Evolutionary conservation across 2,888 invertebrate species (phyloP), one percentile per base, ranked within the genome.

Genomic region (Mylabris sibirica): DNA sequence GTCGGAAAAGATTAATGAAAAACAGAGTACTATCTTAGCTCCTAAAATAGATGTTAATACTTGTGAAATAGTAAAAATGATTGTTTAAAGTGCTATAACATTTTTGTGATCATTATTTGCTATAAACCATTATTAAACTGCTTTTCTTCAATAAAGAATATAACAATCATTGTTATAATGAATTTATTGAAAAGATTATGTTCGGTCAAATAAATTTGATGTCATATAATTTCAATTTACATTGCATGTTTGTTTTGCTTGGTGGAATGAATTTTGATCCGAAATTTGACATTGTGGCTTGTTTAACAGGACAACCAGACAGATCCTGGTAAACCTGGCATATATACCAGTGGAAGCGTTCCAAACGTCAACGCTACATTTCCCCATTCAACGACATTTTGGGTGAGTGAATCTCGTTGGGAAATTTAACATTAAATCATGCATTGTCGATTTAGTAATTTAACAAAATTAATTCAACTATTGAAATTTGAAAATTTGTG

Each of bases 231-330:
- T 53, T 11, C 49, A 22, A 53, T 53, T 53, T 53, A 22, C 20
- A 22, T 53, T 53, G 20, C 22, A 53, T 53, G 11, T 53, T 53
- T 53, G 49, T 53, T 53, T 53, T 53, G 49, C 11, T 53, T 22
- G 49, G 49, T 53, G 49, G 22, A 53, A 53, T 22, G 49, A 53
- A 53, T 53, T 53, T 53, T 53, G 49, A 53, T 53, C 49, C 49
- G 49, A 2, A 53, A 53, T 70, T 67, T 73, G 76, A 76, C 74
- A 72, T 68, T 74, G 73, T 67, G 76, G 75, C 77, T 78, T 79
- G 74, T 77, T 72, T 77, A 75, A 74, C 76, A 78, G 75, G 75
- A 68, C 68, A 68, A 59, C 73, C 63, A 62, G 63, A 61, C 26
- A 64, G 68, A 53, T 53, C 49, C 63, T 63, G 66, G 62, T 63